A percentile compares a stretch with the other conserved stretches of the same genome.
phyloP scores from a whole-genome alignment of 1,140 invertebrate species.

The Chironomus striatipennis region DNA sequence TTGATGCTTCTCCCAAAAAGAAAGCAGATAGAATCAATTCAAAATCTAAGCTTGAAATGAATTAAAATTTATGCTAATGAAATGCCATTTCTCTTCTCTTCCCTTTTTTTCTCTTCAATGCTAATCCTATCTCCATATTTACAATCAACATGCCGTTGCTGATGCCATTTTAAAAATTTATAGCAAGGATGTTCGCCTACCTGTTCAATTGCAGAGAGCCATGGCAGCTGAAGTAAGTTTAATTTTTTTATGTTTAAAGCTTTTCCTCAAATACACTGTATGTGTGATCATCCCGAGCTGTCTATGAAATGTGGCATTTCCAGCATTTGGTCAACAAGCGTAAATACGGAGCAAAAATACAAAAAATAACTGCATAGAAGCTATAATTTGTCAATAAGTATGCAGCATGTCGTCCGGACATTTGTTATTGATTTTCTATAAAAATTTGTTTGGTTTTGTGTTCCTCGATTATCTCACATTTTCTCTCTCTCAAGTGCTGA shows the following conservation, averaged over 20 bases:
- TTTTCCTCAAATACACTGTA: no score
- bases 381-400: no score
- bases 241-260: neutral
- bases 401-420: no score
- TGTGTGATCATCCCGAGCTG: no score
- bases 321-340: no score
- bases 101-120: neutral
- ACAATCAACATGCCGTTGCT: neutral
- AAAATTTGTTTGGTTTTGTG: no score
- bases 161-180: conserved; percentile 1
- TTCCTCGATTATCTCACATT: no score
- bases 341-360: no score
- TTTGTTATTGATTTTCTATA: no score
- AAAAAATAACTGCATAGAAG: no score
- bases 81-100: neutral
- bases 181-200: conserved; percentile 87
- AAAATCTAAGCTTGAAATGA: neutral
- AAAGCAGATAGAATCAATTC: neutral
- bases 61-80: conserved; percentile 9
- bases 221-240: conserved; percentile 69
- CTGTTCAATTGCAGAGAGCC: conserved; percentile 77
- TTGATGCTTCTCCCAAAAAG: neutral
- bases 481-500: no score
- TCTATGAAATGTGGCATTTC: no score
- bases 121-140: neutral